phyloP scores from a whole-genome alignment of 2,113 vertebrate species.

The Monarcha castaneiventris region DNA sequence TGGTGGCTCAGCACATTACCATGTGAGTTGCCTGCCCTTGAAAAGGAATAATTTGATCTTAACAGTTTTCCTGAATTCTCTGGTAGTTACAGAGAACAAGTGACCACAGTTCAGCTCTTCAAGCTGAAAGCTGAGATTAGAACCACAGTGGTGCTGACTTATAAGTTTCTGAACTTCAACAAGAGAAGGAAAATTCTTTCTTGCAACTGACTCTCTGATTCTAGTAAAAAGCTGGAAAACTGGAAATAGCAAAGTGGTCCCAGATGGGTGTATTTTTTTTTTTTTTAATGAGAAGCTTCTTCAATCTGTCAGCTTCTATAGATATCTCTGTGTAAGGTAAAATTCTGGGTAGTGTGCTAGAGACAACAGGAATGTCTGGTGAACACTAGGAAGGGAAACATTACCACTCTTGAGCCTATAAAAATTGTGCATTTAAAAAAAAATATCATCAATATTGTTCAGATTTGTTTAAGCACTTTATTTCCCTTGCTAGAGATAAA shows the following conservation, averaged over 20 bases:
- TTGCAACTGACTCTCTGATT: not conserved
- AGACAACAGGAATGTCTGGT: not conserved
- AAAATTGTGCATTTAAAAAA: not conserved
- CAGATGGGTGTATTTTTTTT: not conserved
- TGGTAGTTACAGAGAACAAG: slow-evolving; percentile 66
- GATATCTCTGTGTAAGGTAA: not conserved
- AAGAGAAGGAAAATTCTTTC: slow-evolving; percentile 30
- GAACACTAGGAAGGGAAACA: not conserved
- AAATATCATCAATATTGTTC: not conserved
- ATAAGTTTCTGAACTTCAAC: slow-evolving; percentile 23
- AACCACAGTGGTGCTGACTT: slow-evolving; percentile 66
- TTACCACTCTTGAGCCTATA: not conserved
- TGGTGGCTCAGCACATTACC: slow-evolving; percentile 61
- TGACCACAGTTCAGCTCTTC: slow-evolving; percentile 65
- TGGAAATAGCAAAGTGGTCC: slow-evolving; percentile 22
- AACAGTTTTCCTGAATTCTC: slow-evolving; percentile 70
- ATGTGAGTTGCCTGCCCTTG: slow-evolving; percentile 42
- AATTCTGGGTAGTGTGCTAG: not conserved
- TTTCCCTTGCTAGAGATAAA: not conserved
- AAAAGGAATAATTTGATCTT: slow-evolving; percentile 70
- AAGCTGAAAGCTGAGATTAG: slow-evolving; percentile 52
- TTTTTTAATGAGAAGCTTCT: not conserved
- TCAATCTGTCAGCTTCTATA: not conserved
- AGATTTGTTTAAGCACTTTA: not conserved
- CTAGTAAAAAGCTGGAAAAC: slow-evolving; percentile 48